Evolutionary conservation across 2,797 vertebrate genomes (phyloP).

Genomic region (Cheirogaleus major): DNA sequence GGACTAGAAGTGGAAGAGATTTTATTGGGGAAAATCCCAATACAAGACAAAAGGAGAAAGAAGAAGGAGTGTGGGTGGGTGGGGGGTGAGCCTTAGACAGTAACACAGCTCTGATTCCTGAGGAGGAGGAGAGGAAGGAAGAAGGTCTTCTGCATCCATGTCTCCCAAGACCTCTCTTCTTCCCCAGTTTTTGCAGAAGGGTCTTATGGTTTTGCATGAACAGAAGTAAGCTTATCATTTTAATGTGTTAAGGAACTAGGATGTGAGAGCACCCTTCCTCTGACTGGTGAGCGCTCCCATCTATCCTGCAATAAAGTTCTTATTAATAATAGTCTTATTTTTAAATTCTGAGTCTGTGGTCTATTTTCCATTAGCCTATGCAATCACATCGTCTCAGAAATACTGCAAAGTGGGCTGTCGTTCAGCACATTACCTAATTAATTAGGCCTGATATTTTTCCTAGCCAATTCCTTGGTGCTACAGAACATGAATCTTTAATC

Average conservation of each 20-base stretch:
- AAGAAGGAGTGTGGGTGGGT: not conserved
- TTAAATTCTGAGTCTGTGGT: not conserved
- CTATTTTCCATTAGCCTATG: not conserved
- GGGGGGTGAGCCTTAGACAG: not conserved
- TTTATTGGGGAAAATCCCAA: not conserved
- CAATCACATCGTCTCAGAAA: not conserved
- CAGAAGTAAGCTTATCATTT: not conserved
- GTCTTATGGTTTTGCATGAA: not conserved
- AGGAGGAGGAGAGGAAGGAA: not conserved
- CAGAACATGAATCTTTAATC: constrained; percentile 10
- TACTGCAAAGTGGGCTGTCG: not conserved
- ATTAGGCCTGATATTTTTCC: not conserved
- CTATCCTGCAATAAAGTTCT: not conserved
- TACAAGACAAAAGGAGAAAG: not conserved
- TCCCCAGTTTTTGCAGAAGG: not conserved
- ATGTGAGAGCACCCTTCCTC: not conserved
- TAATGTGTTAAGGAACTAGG: not conserved
- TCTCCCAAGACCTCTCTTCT: not conserved
- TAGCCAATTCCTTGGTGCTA: not conserved
- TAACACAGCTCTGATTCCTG: not conserved
- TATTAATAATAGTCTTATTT: not conserved
- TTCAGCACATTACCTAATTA: not conserved
- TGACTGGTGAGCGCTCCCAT: not conserved
- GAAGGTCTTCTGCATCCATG: too few relatives aligned
- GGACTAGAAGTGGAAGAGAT: not conserved